A percentile compares a stretch with the other conserved stretches of the same genome.
Conservation (phyloP, 2,888 invertebrate species). For the Diaprepes abbreviatus region DNA sequence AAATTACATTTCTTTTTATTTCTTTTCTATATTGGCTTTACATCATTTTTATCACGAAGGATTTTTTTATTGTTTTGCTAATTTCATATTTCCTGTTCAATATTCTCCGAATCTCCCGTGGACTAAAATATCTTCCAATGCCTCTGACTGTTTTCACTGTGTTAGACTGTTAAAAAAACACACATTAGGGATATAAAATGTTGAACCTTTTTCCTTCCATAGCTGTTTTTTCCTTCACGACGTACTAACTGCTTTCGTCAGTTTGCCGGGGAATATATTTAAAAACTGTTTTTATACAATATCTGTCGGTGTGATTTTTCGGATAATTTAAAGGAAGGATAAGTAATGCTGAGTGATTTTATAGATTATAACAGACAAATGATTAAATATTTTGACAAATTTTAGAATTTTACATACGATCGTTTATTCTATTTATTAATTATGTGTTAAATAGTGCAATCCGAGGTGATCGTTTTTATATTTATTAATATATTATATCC, state of each 20-base stretch:
- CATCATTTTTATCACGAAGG: neutral
- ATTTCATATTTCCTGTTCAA: neutral
- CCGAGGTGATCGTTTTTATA: too few species aligned
- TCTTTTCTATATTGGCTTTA: neutral
- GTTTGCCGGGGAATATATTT: neutral
- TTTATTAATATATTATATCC: too few species aligned
- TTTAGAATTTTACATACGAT: too few species aligned
- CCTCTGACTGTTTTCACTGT: conserved; percentile 4
- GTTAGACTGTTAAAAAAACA: neutral
- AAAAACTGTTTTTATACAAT: neutral
- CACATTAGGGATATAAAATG: conserved; percentile 10
- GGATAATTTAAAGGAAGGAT: neutral
- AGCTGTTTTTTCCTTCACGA: neutral
- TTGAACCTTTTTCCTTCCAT: neutral
- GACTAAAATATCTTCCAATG: conserved; percentile 1
- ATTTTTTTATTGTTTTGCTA: conserved; percentile 1
- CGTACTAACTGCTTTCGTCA: conserved; percentile 9
- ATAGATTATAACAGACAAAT: too few species aligned
- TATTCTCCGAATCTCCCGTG: neutral
- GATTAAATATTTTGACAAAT: too few species aligned
- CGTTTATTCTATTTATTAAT: too few species aligned
- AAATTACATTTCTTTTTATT: conserved; percentile 1
- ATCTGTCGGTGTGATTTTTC: neutral
- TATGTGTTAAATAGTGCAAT: too few species aligned
- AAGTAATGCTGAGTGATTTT: neutral